A percentile compares a stretch with the other conserved stretches of the same genome.
phyloP scores from a whole-genome alignment of 2,888 invertebrate genomes.

The Limnephilus lunatus region DNA sequence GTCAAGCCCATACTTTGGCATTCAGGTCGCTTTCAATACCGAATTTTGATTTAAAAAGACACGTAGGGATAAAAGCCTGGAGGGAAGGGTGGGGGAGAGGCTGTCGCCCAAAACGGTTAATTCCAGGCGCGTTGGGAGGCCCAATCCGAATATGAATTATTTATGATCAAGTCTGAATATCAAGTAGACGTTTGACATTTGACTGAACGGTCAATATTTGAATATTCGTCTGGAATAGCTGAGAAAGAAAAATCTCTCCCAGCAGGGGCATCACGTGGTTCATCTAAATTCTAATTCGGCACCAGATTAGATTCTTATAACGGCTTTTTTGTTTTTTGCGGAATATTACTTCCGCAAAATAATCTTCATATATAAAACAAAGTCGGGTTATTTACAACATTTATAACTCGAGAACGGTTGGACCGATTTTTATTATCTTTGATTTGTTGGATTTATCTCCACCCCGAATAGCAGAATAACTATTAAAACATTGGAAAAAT shows the following conservation, averaged over 20 bases:
- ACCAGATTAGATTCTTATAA: neutral
- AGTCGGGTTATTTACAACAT: too few relatives aligned
- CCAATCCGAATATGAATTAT: conserved; percentile 34
- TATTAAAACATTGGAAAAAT: too few relatives aligned
- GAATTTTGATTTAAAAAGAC: conserved; percentile 40
- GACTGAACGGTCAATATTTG: conserved; percentile 42
- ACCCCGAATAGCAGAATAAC: too few relatives aligned
- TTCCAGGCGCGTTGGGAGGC: conserved; percentile 26
- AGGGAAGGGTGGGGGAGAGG: neutral
- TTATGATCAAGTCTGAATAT: conserved; percentile 40
- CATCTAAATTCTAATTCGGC: conserved; percentile 8
- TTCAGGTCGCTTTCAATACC: conserved; percentile 35
- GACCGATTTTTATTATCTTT: too few relatives aligned
- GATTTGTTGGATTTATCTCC: too few relatives aligned
- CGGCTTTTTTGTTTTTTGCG: too few relatives aligned
- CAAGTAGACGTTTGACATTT: conserved; percentile 42
- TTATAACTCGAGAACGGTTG: too few relatives aligned
- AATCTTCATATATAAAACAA: too few relatives aligned
- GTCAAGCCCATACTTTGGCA: conserved; percentile 20
- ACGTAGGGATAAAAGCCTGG: conserved; percentile 25
- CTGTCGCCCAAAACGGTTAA: conserved; percentile 16
- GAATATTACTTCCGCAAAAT: neutral
- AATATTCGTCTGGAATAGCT: conserved; percentile 29
- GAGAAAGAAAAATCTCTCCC: conserved; percentile 9
- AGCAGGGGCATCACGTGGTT: neutral